Base-by-base conservation (phyloP, 2,888 invertebrate genomes). In the Thumatha senex region DNA sequence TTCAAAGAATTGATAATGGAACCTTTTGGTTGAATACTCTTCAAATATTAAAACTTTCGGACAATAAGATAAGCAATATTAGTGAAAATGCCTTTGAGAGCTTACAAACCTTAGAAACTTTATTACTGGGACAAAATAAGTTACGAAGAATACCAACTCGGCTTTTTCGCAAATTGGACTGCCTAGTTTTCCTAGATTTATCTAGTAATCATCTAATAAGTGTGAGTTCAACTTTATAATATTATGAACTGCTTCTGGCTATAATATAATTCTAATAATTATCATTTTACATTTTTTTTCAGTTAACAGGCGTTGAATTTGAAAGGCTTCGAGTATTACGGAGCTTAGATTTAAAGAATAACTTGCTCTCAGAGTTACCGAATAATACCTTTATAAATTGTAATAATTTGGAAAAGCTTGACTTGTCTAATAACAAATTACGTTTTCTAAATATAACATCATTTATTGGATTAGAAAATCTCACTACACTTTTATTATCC, bases 311-410 rank as follows among this genome's bases (percentile, higher is more conserved):
- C 0, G 76, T 89, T 8, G 93, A 93, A 71, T 94, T 95, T 67
- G 82, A 84, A 55, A 88, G 89, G 56, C 80, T 94, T 39, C 82
- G 76, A 39, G 81, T 84, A 40, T 79, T 96, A 46, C 92, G 90
- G 48, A 95, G 95, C 68, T 89, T 96, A 40, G 94, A 95, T 75
- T 81, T 96, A 43, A 95, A 94, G 43, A 94, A 94, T 61, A 96
- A 96, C 78, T 90, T 92, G 48, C 85, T 96, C 53, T 74, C 82
- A 7, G 80, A 84, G 50, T 58, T 91, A 5, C 92, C 94, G 4
- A 93, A 94, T 56, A 90, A 92, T 40, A 80, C 93, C 5, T 96
- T 96, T 74, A 67, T 85, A 5, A 89, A 92, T 35, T 92, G 93
- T 50, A 79, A 76, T 1, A 91, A 89, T 45, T 80, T 96, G 51